A percentile compares a stretch with the other conserved stretches of the same genome.
Evolutionary conservation across 1,140 invertebrate genomes (phyloP).

Genomic region (Camponotus vicinus): DNA sequence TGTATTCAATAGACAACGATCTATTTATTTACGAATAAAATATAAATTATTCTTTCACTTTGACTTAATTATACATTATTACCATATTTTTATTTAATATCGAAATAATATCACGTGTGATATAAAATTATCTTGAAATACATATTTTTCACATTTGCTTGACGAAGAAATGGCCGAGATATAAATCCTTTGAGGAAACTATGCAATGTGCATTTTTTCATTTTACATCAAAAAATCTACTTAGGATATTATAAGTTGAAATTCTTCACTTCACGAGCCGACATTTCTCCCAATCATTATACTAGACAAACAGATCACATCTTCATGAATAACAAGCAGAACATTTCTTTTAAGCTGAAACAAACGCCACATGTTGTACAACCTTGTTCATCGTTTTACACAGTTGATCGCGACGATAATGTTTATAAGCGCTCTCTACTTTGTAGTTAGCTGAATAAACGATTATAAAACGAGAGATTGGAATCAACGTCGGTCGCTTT

Average conservation of each 20-base stretch:
- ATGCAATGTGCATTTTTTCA: background rate
- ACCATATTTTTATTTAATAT: background rate
- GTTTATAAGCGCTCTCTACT: slow-evolving; percentile 36
- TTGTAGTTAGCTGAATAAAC: slow-evolving; percentile 26
- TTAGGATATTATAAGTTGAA: background rate
- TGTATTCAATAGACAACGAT: background rate
- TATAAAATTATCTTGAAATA: too few relatives aligned
- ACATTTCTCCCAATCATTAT: slow-evolving; percentile 51
- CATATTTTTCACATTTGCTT: background rate
- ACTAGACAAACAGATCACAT: slow-evolving; percentile 30
- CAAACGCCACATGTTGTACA: slow-evolving; percentile 62
- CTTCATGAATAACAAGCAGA: slow-evolving; percentile 39
- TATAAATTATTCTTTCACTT: background rate
- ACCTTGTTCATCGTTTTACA: slow-evolving; percentile 45
- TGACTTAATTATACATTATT: slow-evolving; percentile 28
- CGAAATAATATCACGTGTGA: background rate
- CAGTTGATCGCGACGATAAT: background rate
- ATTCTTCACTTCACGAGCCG: background rate
- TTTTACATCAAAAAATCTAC: background rate
- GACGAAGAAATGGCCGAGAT: background rate
- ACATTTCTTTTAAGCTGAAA: slow-evolving; percentile 43
- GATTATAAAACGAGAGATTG: slow-evolving; percentile 39
- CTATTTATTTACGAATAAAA: background rate
- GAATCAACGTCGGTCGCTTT: background rate
- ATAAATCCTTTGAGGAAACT: background rate